Percentiles rank a stretch among this genome's conserved stretches.
Evolutionary conservation across 2,797 vertebrate genomes (phyloP).

Genomic region (Falco concolor): DNA sequence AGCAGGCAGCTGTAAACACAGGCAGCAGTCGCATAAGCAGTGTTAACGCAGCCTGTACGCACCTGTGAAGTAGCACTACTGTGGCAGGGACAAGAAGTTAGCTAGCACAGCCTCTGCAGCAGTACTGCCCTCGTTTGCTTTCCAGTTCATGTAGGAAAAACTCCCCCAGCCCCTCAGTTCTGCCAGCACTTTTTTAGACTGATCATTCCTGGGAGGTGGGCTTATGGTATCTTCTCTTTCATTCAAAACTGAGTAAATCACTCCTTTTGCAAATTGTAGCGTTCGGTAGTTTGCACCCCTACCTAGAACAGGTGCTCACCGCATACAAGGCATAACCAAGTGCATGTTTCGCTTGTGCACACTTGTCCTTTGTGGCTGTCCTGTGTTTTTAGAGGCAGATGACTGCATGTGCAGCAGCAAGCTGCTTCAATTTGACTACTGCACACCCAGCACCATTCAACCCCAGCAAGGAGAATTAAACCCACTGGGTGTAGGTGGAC

Average conservation of each 20-base stretch:
- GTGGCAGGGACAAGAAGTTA: background rate
- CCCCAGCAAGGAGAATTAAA: background rate
- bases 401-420: background rate
- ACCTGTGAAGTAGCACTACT: background rate
- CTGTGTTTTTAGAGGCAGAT: background rate
- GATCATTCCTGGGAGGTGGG: no score
- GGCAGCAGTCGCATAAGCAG: background rate
- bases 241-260: background rate
- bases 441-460: background rate
- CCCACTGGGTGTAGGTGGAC: no score
- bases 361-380: background rate
- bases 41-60: rapidly evolving
- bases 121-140: background rate
- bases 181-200: no score
- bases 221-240: no score
- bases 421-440: background rate
- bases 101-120: rapidly evolving
- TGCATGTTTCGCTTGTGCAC: background rate
- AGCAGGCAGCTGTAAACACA: background rate
- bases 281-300: background rate
- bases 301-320: background rate
- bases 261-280: background rate
- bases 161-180: rapidly evolving
- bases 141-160: background rate
- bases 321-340: background rate